Percentiles rank a stretch among this genome's conserved stretches.
Evolutionary conservation across 2,888 invertebrate genomes (phyloP).

Genomic region (Lithosia quadra): DNA sequence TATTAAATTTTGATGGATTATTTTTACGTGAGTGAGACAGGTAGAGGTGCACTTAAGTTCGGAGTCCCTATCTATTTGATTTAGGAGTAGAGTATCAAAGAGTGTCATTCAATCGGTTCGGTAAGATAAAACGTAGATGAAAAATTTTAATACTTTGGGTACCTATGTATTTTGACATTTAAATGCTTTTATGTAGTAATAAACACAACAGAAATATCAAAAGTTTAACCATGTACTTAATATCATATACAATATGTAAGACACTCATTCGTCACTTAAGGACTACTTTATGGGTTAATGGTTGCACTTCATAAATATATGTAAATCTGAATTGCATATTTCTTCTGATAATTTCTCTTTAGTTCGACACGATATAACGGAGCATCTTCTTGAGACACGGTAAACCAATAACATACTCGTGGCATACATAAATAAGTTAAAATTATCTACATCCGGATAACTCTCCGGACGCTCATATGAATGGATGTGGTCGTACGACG

Average conservation of each 20-base stretch:
- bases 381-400: conserved; percentile 41
- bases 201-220: neutral
- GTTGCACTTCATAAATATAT: too few species aligned
- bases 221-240: neutral
- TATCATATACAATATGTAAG: too few species aligned
- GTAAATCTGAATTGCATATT: neutral
- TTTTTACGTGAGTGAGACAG: neutral
- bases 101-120: neutral
- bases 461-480: conserved; percentile 66
- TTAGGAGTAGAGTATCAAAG: neutral
- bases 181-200: neutral
- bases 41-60: neutral
- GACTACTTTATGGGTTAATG: too few species aligned
- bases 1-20: conserved; percentile 7
- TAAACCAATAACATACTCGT: conserved; percentile 54
- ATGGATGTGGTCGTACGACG: conserved; percentile 60
- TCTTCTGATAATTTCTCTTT: neutral
- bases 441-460: conserved; percentile 73
- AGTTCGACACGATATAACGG: conserved; percentile 1
- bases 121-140: neutral
- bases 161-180: neutral
- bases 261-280: too few species aligned
- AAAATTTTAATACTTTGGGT: neutral
- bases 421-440: conserved; percentile 63
- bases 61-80: neutral